Evolutionary conservation across 1,140 invertebrate genomes (phyloP).

Genomic region (Sesamia nonagrioides): DNA sequence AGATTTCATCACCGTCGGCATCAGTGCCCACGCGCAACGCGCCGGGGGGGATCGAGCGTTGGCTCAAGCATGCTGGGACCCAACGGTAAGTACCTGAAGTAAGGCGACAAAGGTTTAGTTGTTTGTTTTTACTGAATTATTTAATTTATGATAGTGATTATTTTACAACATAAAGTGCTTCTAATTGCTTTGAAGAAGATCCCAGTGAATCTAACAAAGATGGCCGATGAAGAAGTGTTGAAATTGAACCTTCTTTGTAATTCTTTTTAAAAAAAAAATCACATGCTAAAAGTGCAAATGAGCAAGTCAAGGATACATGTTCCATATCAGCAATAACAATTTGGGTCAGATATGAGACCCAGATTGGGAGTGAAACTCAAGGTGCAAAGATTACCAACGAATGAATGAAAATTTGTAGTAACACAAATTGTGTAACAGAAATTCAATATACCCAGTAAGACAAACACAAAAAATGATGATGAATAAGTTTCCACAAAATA

Average conservation of each 20-base stretch:
- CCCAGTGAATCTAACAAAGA: background rate
- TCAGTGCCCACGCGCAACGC: constrained; percentile 92
- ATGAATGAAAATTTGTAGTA: background rate
- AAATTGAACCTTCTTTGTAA: background rate
- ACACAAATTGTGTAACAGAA: background rate
- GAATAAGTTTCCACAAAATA: constrained; percentile 21
- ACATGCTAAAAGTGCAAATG: background rate
- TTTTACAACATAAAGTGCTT: too few species aligned
- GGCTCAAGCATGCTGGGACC: constrained; percentile 83
- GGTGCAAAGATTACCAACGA: background rate
- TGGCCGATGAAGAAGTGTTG: background rate
- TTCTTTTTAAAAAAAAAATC: background rate
- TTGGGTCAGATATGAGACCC: background rate
- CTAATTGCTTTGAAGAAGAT: too few species aligned
- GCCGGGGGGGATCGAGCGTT: constrained; percentile 81
- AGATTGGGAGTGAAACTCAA: background rate
- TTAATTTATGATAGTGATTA: background rate
- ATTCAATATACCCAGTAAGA: background rate
- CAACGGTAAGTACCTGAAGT: constrained; percentile 81
- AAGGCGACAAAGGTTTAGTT: background rate
- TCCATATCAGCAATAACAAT: background rate
- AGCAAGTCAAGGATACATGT: background rate
- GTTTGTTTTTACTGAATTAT: background rate
- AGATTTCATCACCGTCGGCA: constrained; percentile 91
- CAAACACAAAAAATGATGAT: constrained; percentile 7